A percentile compares a stretch with the other conserved stretches of the same genome.
These are phyloP conservation scores for Pseudomyrmex gracilis DNA, from an alignment of 1,140 invertebrate species.

Conservation along the genomic window DNA sequence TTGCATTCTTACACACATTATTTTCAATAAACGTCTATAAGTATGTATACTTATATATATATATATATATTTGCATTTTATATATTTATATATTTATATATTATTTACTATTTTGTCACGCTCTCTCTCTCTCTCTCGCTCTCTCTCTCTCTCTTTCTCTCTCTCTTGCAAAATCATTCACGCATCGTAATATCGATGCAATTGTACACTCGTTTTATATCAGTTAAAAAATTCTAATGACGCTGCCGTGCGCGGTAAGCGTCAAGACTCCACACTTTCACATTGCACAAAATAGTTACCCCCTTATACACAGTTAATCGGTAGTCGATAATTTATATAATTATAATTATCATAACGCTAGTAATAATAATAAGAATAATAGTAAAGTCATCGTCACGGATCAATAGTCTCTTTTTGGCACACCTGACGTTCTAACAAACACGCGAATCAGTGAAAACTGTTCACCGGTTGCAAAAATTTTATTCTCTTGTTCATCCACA, in stretches of 20 bases:
- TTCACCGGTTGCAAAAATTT: not conserved
- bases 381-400: constrained; percentile 62
- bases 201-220: constrained; percentile 59
- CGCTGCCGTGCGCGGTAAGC: constrained; percentile 40
- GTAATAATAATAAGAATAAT: constrained; percentile 66
- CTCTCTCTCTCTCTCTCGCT: no score
- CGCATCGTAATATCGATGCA: constrained; percentile 59
- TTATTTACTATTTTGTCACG: constrained; percentile 46
- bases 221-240: constrained; percentile 70
- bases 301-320: constrained; percentile 52
- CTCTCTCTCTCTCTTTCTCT: no score
- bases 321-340: constrained; percentile 58
- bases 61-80: constrained; percentile 68
- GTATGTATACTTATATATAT: constrained; percentile 73
- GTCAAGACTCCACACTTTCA: constrained; percentile 59
- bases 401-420: constrained; percentile 47
- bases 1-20: constrained; percentile 18
- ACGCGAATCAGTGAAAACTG: not conserved
- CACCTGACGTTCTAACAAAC: constrained; percentile 36
- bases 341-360: constrained; percentile 68
- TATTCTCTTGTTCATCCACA: not conserved
- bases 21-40: constrained; percentile 69
- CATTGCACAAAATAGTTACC: constrained; percentile 71
- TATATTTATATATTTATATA: constrained; percentile 67
- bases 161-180: constrained; percentile 60